phyloP scores from a whole-genome alignment of 1,140 invertebrate species.

The Oryzaephilus surinamensis region DNA sequence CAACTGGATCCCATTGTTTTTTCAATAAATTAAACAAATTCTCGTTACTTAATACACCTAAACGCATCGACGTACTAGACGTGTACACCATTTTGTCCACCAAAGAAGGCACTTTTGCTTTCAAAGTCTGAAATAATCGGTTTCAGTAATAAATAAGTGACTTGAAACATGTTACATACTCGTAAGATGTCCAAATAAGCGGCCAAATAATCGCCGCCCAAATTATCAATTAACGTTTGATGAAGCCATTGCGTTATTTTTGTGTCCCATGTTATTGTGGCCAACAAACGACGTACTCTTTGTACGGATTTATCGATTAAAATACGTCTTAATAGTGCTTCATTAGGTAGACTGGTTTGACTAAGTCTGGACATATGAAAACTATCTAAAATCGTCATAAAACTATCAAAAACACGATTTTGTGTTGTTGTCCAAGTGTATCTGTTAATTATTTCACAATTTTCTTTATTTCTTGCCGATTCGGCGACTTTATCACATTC shows the following conservation, averaged over 20 bases:
- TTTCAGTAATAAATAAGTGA: slow-evolving; percentile 1
- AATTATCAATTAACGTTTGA: slow-evolving; percentile 55
- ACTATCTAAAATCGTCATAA: slow-evolving; percentile 56
- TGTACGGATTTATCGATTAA: slow-evolving; percentile 61
- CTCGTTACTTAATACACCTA: slow-evolving; percentile 42
- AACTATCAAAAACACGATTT: slow-evolving; percentile 53
- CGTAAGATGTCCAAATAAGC: slow-evolving; percentile 71
- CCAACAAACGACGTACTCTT: slow-evolving; percentile 54
- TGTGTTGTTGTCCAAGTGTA: slow-evolving; percentile 56
- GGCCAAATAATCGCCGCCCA: slow-evolving; percentile 56
- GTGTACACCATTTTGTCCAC: slow-evolving; percentile 63
- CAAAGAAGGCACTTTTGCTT: slow-evolving; percentile 63
- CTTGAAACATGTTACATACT: slow-evolving; percentile 25
- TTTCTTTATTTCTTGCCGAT: slow-evolving; percentile 49
- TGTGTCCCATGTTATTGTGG: slow-evolving; percentile 56
- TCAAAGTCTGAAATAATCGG: slow-evolving; percentile 49
- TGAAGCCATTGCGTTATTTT: slow-evolving; percentile 72
- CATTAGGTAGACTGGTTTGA: slow-evolving; percentile 42
- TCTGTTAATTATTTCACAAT: slow-evolving; percentile 61
- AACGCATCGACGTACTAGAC: slow-evolving; percentile 37
- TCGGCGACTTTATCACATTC: slow-evolving; percentile 57
- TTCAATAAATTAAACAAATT: slow-evolving; percentile 52
- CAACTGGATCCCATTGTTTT: slow-evolving; percentile 66
- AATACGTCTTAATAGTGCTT: slow-evolving; percentile 55
- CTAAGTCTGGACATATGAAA: slow-evolving; percentile 60